These are phyloP conservation scores for Dendroctonus ponderosae DNA, from an alignment of 1,140 invertebrate species.

Conservation along the genomic window DNA sequence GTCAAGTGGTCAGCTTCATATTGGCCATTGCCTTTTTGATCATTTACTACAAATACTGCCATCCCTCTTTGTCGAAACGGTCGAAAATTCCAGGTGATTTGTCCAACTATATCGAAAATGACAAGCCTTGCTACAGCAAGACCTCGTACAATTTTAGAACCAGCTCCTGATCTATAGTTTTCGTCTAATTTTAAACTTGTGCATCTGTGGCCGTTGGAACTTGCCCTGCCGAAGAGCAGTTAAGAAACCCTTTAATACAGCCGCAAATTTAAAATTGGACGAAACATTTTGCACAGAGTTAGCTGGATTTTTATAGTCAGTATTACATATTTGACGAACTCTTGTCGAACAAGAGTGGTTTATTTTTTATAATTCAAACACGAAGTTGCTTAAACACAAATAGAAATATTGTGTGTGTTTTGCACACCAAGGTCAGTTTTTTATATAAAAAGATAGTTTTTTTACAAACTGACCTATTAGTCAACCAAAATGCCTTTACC, in stretches of 20 bases:
- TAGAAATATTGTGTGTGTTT: too few relatives aligned
- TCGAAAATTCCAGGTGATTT: constrained; percentile 41
- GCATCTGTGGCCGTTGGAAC: background rate
- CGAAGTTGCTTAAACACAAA: too few relatives aligned
- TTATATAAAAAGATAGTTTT: too few relatives aligned
- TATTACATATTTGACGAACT: too few relatives aligned
- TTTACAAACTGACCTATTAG: too few relatives aligned
- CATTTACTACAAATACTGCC: constrained; percentile 55
- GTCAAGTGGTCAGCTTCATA: constrained; percentile 50
- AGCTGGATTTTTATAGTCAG: background rate
- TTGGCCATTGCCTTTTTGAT: constrained; percentile 53
- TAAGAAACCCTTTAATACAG: background rate
- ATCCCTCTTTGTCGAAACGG: constrained; percentile 48
- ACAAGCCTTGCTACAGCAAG: constrained; percentile 47
- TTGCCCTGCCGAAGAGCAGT: background rate
- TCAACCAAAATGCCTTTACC: too few relatives aligned
- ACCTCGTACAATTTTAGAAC: constrained; percentile 42
- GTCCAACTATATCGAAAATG: constrained; percentile 38
- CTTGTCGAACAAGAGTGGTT: too few relatives aligned
- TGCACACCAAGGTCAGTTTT: too few relatives aligned
- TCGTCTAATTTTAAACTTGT: constrained; percentile 36
- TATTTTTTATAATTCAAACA: too few relatives aligned
- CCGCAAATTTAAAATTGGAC: constrained; percentile 13
- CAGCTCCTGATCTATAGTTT: constrained; percentile 46
- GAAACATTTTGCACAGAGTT: constrained; percentile 5